phyloP scores from a whole-genome alignment of 2,797 vertebrate genomes.

The Argyrosomus regius region DNA sequence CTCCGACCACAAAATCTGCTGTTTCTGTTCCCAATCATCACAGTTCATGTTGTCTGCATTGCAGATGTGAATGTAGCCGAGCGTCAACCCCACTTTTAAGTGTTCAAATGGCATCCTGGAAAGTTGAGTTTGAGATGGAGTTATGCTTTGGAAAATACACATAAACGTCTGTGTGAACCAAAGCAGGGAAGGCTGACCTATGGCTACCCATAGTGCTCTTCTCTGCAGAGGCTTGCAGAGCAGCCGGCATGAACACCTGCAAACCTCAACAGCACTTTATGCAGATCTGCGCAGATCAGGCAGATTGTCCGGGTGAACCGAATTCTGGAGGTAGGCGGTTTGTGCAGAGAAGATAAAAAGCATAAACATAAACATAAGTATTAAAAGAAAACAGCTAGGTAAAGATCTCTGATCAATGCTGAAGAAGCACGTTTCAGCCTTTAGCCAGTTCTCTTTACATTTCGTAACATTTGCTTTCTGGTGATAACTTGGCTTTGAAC shows the following conservation, averaged over 20 bases:
- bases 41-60: not conserved
- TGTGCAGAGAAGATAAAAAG: not conserved
- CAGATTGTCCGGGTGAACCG: not conserved
- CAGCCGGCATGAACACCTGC: not conserved
- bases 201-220: not conserved
- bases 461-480: too few species aligned
- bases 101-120: not conserved
- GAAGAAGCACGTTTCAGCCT: not conserved
- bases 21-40: not conserved
- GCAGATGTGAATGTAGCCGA: not conserved
- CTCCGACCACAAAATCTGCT: not conserved
- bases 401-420: not conserved
- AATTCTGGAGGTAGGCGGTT: not conserved
- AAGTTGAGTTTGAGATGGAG: not conserved
- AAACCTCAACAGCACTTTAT: not conserved
- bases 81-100: not conserved
- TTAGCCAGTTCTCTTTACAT: not conserved
- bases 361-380: not conserved
- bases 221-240: not conserved
- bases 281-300: not conserved
- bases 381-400: not conserved
- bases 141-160: not conserved
- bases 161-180: not conserved
- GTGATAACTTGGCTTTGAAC: constrained; percentile 20
- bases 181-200: not conserved